These are phyloP conservation scores for Drosophila willistoni DNA, from an alignment of 1,140 invertebrate genomes.

Conservation along the genomic window DNA sequence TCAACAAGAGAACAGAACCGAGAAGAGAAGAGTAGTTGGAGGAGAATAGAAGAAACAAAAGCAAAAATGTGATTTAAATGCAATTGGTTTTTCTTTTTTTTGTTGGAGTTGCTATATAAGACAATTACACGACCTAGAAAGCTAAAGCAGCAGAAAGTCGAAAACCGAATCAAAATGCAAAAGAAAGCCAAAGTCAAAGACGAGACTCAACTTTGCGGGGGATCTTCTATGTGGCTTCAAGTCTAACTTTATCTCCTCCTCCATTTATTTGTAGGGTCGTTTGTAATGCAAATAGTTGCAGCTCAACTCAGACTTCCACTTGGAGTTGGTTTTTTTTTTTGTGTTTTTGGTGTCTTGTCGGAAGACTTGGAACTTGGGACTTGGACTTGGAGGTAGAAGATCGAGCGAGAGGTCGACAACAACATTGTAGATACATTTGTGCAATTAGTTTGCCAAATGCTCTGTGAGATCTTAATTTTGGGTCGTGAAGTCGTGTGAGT, in stretches of 20 bases:
- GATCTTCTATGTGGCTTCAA: background rate
- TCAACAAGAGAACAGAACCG: conserved; percentile 39
- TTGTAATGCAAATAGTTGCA: conserved; percentile 71
- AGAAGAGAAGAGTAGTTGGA: background rate
- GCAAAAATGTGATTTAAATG: conserved; percentile 78
- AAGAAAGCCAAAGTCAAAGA: conserved; percentile 64
- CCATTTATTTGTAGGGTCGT: conserved; percentile 37
- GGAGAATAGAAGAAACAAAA: conserved; percentile 39
- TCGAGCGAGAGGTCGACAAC: background rate
- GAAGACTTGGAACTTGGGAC: background rate
- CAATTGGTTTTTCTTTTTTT: conserved; percentile 67
- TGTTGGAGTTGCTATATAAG: conserved; percentile 51
- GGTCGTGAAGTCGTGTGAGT: conserved; percentile 63
- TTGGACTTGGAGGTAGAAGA: conserved; percentile 6
- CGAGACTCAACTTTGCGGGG: conserved; percentile 23
- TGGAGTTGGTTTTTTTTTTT: background rate
- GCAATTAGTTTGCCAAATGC: conserved; percentile 77
- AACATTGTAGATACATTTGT: conserved; percentile 66
- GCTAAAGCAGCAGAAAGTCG: conserved; percentile 77
- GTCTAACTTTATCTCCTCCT: background rate
- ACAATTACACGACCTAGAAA: conserved; percentile 81
- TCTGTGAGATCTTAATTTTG: conserved; percentile 75
- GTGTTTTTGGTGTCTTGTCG: background rate
- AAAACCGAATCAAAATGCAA: conserved; percentile 31
- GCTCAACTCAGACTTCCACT: conserved; percentile 20